Evolutionary conservation across 2,888 invertebrate genomes (phyloP).

Genomic region (Cephus sareptanus): DNA sequence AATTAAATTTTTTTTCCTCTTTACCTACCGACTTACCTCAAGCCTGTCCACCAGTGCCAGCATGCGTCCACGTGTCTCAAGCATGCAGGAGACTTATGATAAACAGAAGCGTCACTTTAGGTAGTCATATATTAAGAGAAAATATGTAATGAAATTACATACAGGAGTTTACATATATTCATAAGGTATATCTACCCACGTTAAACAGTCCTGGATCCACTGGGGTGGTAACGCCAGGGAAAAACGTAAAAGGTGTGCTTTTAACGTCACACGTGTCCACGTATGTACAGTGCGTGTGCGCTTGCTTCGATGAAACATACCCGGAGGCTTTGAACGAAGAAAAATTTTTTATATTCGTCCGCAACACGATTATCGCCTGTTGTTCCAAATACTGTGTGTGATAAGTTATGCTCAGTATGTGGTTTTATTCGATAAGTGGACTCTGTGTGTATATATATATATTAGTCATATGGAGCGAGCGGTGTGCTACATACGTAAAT

Average conservation of each 20-base stretch:
- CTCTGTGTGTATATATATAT: not conserved
- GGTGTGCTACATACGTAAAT: not conserved
- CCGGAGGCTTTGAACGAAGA: not conserved
- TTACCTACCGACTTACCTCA: not conserved
- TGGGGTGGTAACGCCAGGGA: not conserved
- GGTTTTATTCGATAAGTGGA: not conserved
- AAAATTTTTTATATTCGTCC: not conserved
- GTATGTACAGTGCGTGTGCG: not conserved
- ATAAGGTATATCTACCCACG: not conserved
- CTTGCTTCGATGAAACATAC: not conserved
- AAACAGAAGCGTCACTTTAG: not conserved
- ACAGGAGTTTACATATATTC: not conserved
- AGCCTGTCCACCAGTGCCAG: not conserved
- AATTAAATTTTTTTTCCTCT: not conserved
- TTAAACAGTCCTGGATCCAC: not conserved
- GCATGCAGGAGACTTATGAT: not conserved
- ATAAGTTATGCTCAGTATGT: not conserved
- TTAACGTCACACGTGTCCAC: not conserved
- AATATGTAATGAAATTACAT: not conserved
- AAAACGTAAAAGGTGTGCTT: not conserved
- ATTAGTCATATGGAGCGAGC: not conserved
- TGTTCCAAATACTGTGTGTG: not conserved
- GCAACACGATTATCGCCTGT: not conserved
- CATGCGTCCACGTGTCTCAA: not conserved
- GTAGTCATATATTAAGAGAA: not conserved